These are phyloP conservation scores for Aldabrachelys gigantea DNA, from an alignment of 2,113 vertebrate species.

Conservation along the genomic window DNA sequence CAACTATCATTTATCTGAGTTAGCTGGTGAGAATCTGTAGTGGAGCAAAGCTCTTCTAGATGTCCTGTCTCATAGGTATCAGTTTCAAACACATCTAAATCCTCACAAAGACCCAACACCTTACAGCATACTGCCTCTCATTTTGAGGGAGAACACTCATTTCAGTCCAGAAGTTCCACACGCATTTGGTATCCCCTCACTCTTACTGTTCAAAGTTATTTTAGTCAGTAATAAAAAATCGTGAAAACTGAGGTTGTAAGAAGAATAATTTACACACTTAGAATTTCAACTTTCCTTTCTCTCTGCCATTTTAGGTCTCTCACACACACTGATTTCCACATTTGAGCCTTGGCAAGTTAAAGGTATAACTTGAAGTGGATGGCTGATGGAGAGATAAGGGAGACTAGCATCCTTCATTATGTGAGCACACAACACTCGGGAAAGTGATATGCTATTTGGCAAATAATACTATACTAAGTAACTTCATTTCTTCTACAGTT, in stretches of 20 bases:
- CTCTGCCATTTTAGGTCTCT: constrained; percentile 1
- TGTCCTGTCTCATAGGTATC: not conserved
- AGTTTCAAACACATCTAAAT: not conserved
- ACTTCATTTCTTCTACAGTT: not conserved
- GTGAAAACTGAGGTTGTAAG: not conserved
- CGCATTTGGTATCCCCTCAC: not conserved
- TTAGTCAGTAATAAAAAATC: not conserved
- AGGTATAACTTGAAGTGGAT: not conserved
- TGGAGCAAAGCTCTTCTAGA: not conserved
- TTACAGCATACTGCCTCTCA: not conserved
- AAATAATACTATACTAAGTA: not conserved
- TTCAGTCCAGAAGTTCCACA: not conserved
- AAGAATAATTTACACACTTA: not conserved
- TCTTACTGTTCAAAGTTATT: not conserved
- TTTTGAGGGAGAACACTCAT: not conserved
- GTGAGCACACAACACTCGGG: not conserved
- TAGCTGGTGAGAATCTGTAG: not conserved
- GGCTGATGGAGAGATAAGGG: not conserved
- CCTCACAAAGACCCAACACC: not conserved
- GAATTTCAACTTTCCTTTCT: not conserved
- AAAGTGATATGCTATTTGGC: not conserved
- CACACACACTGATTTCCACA: not conserved
- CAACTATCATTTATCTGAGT: not conserved
- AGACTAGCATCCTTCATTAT: not conserved
- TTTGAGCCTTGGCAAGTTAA: not conserved